A percentile compares a stretch with the other conserved stretches of the same genome.
Evolutionary conservation across 2,888 invertebrate species (phyloP).

Genomic region (Tipula vernalis): DNA sequence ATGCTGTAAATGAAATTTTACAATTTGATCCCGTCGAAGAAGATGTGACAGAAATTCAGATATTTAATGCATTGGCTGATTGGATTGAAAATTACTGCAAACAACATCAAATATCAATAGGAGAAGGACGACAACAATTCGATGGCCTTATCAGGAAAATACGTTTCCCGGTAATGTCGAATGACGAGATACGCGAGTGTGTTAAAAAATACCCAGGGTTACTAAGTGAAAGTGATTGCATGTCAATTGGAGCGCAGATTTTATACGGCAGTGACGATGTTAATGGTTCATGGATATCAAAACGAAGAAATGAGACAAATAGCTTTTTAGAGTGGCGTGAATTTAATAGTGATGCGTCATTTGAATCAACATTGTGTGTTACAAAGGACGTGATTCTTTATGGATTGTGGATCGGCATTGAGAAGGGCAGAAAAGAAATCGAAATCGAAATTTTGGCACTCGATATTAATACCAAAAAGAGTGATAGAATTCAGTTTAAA

Average conservation of each 20-base stretch:
- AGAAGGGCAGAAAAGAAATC: too few species aligned
- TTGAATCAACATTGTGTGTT: too few species aligned
- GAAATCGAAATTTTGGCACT: too few species aligned
- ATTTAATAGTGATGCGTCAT: too few species aligned
- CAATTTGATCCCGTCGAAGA: neutral
- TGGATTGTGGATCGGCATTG: too few species aligned
- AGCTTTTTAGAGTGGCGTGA: too few species aligned
- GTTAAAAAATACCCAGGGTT: neutral
- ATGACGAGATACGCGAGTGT: neutral
- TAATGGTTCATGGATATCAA: neutral
- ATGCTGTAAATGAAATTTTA: neutral
- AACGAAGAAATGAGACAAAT: neutral
- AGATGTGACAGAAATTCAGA: neutral
- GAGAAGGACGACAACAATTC: neutral
- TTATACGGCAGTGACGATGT: neutral
- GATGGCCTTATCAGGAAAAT: neutral
- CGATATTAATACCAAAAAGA: too few species aligned
- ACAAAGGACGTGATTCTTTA: too few species aligned
- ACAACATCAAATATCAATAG: neutral
- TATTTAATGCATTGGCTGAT: neutral
- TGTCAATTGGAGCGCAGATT: neutral
- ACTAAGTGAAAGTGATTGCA: neutral
- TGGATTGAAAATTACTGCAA: neutral
- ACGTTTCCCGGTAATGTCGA: neutral
- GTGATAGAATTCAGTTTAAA: too few species aligned